These are phyloP conservation scores for Mylabris sibirica DNA, from an alignment of 2,888 invertebrate species.

Conservation along the genomic window DNA sequence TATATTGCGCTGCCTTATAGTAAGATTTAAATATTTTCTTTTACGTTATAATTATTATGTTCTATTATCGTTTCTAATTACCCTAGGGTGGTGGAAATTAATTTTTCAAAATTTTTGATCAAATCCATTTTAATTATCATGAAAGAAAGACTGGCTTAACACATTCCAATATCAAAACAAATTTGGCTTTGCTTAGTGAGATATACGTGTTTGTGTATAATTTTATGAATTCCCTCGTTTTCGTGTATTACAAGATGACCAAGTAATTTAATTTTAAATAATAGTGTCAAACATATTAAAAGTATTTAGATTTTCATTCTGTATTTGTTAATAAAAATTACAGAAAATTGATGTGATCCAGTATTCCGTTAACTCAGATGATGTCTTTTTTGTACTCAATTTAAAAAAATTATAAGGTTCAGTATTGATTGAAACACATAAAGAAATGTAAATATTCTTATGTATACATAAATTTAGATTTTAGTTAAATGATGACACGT, in stretches of 20 bases:
- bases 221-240: background rate
- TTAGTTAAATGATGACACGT: constrained; percentile 41
- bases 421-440: constrained; percentile 50
- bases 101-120: constrained; percentile 20
- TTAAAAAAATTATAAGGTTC: constrained; percentile 47
- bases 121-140: constrained; percentile 9
- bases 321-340: constrained; percentile 2
- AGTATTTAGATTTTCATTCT: constrained; percentile 34
- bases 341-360: constrained; percentile 27
- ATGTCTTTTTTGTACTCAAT: constrained; percentile 24
- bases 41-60: constrained; percentile 18
- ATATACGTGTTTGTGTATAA: constrained; percentile 1
- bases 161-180: constrained; percentile 32
- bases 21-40: constrained; percentile 15
- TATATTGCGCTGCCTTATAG: constrained; percentile 40
- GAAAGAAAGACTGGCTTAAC: constrained; percentile 31
- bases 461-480: constrained; percentile 45
- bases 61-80: constrained; percentile 9
- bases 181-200: constrained; percentile 30
- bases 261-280: constrained; percentile 32
- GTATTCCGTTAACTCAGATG: constrained; percentile 12
- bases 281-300: constrained; percentile 26
- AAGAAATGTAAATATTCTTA: constrained; percentile 43
- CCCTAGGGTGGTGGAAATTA: constrained; percentile 30
- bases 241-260: constrained; percentile 30